Evolutionary conservation across 1,140 invertebrate species (phyloP).

Genomic region (Phymorhynchus buccinoides): DNA sequence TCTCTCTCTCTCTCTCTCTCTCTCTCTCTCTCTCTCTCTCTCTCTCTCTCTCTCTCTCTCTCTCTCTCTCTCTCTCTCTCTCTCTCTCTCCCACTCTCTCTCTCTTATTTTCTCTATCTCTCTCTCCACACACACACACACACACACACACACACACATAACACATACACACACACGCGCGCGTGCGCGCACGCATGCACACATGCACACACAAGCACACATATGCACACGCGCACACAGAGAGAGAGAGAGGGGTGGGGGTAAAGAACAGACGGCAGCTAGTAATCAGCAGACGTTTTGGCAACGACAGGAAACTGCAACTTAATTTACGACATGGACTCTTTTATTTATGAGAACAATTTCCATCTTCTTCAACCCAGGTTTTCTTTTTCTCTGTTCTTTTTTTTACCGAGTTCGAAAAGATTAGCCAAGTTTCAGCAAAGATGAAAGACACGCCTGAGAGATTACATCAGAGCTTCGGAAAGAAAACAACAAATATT

Average conservation of each 20-base stretch:
- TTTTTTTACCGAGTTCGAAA: conserved; percentile 4
- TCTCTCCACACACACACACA: too few relatives aligned
- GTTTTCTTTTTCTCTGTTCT: too few relatives aligned
- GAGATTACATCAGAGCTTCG: background rate
- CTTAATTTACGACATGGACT: background rate
- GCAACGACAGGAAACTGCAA: background rate
- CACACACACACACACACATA: too few relatives aligned
- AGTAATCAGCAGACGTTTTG: too few relatives aligned
- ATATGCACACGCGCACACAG: too few relatives aligned
- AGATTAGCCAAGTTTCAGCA: background rate
- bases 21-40: conserved; percentile 1
- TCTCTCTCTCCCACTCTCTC: too few relatives aligned
- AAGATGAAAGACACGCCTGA: background rate
- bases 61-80: background rate
- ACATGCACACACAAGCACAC: too few relatives aligned
- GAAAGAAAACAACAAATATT: too few relatives aligned
- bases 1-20: background rate
- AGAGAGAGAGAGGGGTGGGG: too few relatives aligned
- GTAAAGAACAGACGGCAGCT: background rate
- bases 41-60: background rate
- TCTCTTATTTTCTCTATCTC: too few relatives aligned
- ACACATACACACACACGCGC: too few relatives aligned
- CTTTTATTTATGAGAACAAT: conserved; percentile 8
- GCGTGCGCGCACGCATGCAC: too few relatives aligned
- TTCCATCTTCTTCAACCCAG: background rate